Percentiles rank a stretch among this genome's conserved stretches.
These are phyloP conservation scores for Drosophila nasuta DNA, from an alignment of 1,140 invertebrate genomes.

Conservation along the genomic window DNA sequence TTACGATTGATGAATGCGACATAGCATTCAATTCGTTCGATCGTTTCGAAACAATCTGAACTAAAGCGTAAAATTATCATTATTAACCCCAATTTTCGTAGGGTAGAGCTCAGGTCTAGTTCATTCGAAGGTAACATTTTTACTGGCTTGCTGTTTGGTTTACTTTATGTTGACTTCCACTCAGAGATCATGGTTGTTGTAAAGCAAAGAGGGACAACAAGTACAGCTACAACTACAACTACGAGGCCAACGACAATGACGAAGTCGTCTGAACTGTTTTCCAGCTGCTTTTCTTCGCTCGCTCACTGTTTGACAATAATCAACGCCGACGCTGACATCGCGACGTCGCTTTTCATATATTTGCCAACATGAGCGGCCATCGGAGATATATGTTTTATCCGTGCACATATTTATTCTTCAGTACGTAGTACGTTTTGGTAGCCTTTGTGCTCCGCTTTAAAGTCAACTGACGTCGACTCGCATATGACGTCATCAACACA, in stretches of 20 bases:
- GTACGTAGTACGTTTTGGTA: neutral
- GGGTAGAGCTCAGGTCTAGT: neutral
- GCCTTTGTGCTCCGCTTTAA: slow-evolving; percentile 42
- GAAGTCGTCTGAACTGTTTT: slow-evolving; percentile 31
- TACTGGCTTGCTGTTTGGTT: slow-evolving; percentile 23
- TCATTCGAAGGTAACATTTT: neutral
- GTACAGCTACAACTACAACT: slow-evolving; percentile 6
- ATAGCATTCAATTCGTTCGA: too few relatives aligned
- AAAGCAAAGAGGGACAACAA: slow-evolving; percentile 20
- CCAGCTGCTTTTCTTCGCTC: slow-evolving; percentile 41
- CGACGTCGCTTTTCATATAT: slow-evolving; percentile 60
- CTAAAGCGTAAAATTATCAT: neutral
- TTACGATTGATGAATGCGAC: too few relatives aligned
- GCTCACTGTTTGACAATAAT: slow-evolving; percentile 73
- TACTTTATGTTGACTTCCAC: slow-evolving; percentile 50
- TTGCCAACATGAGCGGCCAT: slow-evolving; percentile 61
- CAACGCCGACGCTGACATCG: slow-evolving; percentile 50
- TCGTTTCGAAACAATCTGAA: too few relatives aligned
- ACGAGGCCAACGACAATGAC: neutral
- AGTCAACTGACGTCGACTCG: slow-evolving; percentile 31
- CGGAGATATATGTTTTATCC: slow-evolving; percentile 43
- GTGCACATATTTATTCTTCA: slow-evolving; percentile 53
- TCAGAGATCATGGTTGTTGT: slow-evolving; percentile 40
- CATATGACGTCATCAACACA: slow-evolving; percentile 24
- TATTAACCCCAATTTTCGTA: neutral